Percentiles rank a stretch among this genome's conserved stretches.
Evolutionary conservation across 1,140 invertebrate species (phyloP).

Genomic region (Neoseiulus cucumeris): DNA sequence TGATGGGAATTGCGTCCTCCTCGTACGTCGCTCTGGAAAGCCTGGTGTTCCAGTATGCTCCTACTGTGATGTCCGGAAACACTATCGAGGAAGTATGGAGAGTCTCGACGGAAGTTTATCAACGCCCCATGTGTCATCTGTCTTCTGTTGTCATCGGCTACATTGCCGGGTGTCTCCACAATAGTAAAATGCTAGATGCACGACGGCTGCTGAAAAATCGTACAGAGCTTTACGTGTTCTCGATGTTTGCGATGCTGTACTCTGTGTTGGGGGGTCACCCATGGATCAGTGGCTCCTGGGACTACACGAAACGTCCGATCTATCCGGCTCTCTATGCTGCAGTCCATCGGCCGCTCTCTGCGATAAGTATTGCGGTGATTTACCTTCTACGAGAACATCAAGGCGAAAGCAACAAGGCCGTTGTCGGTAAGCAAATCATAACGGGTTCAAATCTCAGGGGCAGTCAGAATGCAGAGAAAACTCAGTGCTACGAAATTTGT

Average conservation of each 20-base stretch:
- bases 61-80: background rate
- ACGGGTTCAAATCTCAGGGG: too few species aligned
- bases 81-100: background rate
- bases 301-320: background rate
- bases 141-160: background rate
- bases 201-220: background rate
- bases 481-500: too few species aligned
- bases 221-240: background rate
- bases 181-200: background rate
- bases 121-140: background rate
- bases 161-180: background rate
- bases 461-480: too few species aligned
- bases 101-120: background rate
- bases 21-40: background rate
- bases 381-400: background rate
- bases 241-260: background rate
- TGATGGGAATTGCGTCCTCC: background rate
- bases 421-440: too few species aligned
- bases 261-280: background rate
- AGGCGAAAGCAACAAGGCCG: background rate
- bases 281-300: background rate
- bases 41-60: background rate
- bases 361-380: background rate
- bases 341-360: background rate
- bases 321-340: slow-evolving; percentile 1